phyloP scores from a whole-genome alignment of 1,140 invertebrate genomes.

The Dysdera silvatica region DNA sequence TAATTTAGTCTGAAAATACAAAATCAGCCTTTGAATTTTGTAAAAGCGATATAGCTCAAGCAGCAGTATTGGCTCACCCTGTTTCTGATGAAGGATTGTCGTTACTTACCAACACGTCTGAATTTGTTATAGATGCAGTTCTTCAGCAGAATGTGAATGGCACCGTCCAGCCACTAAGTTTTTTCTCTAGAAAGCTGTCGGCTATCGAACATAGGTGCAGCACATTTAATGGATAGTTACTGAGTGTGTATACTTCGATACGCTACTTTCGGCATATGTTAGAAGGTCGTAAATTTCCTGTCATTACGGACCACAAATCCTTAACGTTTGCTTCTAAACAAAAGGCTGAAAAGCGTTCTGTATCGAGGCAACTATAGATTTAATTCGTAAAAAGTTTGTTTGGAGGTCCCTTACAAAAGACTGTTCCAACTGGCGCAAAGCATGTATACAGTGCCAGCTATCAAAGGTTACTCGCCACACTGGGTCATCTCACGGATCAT shows the following conservation, averaged over 20 bases:
- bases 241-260: constrained; percentile 35
- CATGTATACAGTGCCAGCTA: constrained; percentile 16
- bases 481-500: constrained; percentile 7
- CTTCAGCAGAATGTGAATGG: constrained; percentile 14
- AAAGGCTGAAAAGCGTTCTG: constrained; percentile 24
- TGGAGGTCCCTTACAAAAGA: constrained; percentile 16
- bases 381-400: constrained; percentile 5
- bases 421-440: neutral
- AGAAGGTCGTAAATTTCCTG: constrained; percentile 36
- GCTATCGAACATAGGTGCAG: constrained; percentile 18
- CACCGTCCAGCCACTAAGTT: constrained; percentile 26
- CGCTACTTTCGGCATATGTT: constrained; percentile 37
- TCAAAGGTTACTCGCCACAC: constrained; percentile 25
- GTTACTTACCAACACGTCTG: constrained; percentile 23
- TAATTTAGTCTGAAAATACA: too few species aligned
- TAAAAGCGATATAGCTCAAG: constrained; percentile 40
- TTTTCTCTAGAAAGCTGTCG: constrained; percentile 27
- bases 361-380: neutral
- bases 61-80: constrained; percentile 21
- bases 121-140: constrained; percentile 18
- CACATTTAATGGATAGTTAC: constrained; percentile 34
- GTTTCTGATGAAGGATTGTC: neutral
- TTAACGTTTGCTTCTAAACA: constrained; percentile 33
- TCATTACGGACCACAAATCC: constrained; percentile 38
- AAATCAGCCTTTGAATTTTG: constrained; percentile 42